phyloP scores from a whole-genome alignment of 2,888 invertebrate species.

The Abrostola triplasia region DNA sequence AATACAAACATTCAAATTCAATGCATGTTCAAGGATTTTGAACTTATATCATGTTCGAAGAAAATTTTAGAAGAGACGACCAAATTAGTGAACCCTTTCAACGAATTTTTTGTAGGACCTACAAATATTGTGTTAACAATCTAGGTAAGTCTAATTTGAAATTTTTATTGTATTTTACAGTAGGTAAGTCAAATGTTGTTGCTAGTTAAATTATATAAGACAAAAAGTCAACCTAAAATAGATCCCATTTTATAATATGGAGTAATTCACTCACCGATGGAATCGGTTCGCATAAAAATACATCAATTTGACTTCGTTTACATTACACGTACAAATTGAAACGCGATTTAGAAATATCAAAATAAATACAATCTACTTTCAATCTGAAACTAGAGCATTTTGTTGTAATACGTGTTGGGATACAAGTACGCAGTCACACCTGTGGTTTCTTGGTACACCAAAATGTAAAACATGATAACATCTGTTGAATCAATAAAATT shows the following conservation, averaged over 20 bases:
- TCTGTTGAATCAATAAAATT: too few relatives aligned
- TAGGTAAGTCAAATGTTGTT: too few relatives aligned
- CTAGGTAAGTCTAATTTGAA: too few relatives aligned
- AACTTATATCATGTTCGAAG: too few relatives aligned
- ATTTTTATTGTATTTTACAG: constrained; percentile 11
- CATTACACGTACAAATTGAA: constrained; percentile 24
- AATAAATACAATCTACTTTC: constrained; percentile 23
- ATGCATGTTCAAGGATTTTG: too few relatives aligned
- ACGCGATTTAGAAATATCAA: constrained; percentile 25
- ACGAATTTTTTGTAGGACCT: too few relatives aligned
- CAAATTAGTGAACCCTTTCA: too few relatives aligned
- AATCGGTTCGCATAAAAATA: constrained; percentile 26
- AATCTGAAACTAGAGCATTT: constrained; percentile 11
- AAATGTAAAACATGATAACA: neutral
- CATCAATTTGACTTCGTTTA: constrained; percentile 40
- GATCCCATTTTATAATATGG: constrained; percentile 29
- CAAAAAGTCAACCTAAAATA: constrained; percentile 28
- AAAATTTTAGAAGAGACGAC: too few relatives aligned
- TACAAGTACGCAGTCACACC: constrained; percentile 2
- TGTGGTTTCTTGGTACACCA: neutral
- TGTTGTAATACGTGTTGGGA: constrained; percentile 10
- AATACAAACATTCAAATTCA: too few relatives aligned
- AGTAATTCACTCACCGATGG: constrained; percentile 32
- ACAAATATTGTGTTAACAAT: too few relatives aligned
- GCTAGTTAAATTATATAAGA: constrained; percentile 4